phyloP scores from a whole-genome alignment of 2,797 vertebrate genomes.

The Parauchenoglanis ngamensis region DNA sequence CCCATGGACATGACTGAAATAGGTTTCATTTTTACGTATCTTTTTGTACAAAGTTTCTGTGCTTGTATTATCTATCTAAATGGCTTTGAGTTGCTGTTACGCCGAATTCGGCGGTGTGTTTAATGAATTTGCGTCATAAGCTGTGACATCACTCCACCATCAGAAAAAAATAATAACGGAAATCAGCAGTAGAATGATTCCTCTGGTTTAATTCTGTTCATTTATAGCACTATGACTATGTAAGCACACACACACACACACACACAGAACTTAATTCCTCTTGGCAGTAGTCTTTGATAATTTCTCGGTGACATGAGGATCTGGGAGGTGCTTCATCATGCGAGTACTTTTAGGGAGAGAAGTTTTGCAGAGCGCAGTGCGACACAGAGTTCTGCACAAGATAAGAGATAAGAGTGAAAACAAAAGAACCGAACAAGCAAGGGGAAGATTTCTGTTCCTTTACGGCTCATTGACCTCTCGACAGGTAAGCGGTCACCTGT shows the following conservation, averaged over 20 bases:
- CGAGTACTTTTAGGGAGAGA: conserved; percentile 38
- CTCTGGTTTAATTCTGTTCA: not conserved
- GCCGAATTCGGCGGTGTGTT: not conserved
- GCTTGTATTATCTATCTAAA: not conserved
- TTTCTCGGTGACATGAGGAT: conserved; percentile 1
- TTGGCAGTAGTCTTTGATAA: conserved; percentile 27
- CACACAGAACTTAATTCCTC: conserved; percentile 15
- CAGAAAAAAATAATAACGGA: not conserved
- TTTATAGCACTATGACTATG: not conserved
- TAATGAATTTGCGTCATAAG: not conserved
- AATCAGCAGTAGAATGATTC: not conserved
- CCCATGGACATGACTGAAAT: not conserved
- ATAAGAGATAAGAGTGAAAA: not conserved
- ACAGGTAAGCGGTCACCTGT: conserved; percentile 8
- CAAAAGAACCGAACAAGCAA: not conserved
- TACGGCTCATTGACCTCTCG: not conserved
- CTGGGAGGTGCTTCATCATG: conserved; percentile 23
- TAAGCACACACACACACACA: not conserved
- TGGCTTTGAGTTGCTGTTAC: not conserved
- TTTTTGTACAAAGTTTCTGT: not conserved
- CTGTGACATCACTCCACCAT: not conserved
- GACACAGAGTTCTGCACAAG: not conserved
- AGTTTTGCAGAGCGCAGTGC: not conserved
- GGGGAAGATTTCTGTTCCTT: not conserved
- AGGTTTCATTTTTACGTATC: not conserved